Evolutionary conservation across 2,888 invertebrate genomes (phyloP), one percentile per base, ranked within the genome.

Genomic region (Rambutsinella grinnellia): DNA sequence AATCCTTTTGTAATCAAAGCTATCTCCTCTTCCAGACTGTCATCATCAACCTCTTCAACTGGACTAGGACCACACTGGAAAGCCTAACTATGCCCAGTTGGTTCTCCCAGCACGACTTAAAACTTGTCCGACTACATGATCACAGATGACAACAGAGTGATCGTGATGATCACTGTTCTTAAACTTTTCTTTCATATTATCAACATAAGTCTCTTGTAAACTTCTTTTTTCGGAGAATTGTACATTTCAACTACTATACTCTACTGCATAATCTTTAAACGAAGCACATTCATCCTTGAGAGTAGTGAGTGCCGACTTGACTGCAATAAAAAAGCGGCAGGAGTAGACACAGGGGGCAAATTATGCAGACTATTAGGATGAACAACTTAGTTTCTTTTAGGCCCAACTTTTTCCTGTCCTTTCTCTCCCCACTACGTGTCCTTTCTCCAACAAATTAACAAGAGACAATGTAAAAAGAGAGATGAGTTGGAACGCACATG

Each of bases 331-430:
- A 80, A 80, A 75, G 70, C 79, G 76, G 69, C 72, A 68, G 72
- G 76, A 72, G 72, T 57, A 75, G 78, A 76, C 80, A 78, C 80
- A 80, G 80, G 80, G 78, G 80, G 80, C 80, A 80, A 80, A 80
- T 80, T 80, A 80, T 80, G 80, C 71, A 80, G 75, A 75, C 75
- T 75, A 79, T 75, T 72, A 71, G 71, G 62, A 60, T 63, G 49
- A 62, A 19, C 26, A 5, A n/a, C 61, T 62, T 62, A 26, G 21
- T 46, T 62, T 62, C 36, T 24, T 62, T 62, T n/a, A n/a, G 61
- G 61, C 61, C 49, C 17, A n/a, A 23, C 3, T n/a, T 23, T 57
- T 6, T 54, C 19, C 3, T 46, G n/a, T n/a, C n/a, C n/a, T n/a
- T n/a, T n/a, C n/a, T n/a, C n/a, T n/a, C n/a, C n/a, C n/a, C n/a